Percentiles rank a stretch among this genome's conserved stretches.
Conservation (phyloP, 2,797 vertebrate genomes). For the Danio jaintianensis region DNA sequence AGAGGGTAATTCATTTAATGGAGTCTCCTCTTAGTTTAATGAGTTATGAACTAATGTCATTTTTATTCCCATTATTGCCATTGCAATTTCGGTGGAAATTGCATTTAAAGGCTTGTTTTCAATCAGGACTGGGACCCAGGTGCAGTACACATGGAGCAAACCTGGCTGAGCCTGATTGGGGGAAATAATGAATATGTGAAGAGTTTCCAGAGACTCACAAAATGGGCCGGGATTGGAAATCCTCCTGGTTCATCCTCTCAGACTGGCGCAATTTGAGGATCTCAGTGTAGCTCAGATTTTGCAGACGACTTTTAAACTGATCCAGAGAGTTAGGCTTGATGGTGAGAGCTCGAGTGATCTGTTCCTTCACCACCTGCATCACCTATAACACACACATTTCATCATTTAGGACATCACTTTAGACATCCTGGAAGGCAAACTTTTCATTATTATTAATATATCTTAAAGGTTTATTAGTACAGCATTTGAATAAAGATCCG, state of each 20-base stretch:
- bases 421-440: background rate
- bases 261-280: constrained; percentile 99
- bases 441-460: background rate
- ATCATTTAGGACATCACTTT: background rate
- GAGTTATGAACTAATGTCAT: constrained; percentile 25
- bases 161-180: background rate
- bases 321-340: constrained; percentile 99
- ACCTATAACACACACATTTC: constrained; percentile 79
- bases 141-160: constrained; percentile 35
- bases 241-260: constrained; percentile 99
- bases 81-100: constrained; percentile 36
- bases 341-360: constrained; percentile 97
- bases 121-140: constrained; percentile 23
- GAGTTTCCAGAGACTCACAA: constrained; percentile 84
- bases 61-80: constrained; percentile 9
- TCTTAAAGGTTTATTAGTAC: too few relatives aligned
- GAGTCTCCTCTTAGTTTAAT: constrained; percentile 51
- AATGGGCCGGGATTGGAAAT: constrained; percentile 98
- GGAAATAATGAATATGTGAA: constrained; percentile 1
- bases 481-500: background rate
- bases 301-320: constrained; percentile 99
- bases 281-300: constrained; percentile 99
- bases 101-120: constrained; percentile 47
- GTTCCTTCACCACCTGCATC: constrained; percentile 99
- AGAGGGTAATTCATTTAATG: constrained; percentile 39